Base-by-base conservation (phyloP, 2,797 vertebrate species). In the Acrossocheilus fasciatus region DNA sequence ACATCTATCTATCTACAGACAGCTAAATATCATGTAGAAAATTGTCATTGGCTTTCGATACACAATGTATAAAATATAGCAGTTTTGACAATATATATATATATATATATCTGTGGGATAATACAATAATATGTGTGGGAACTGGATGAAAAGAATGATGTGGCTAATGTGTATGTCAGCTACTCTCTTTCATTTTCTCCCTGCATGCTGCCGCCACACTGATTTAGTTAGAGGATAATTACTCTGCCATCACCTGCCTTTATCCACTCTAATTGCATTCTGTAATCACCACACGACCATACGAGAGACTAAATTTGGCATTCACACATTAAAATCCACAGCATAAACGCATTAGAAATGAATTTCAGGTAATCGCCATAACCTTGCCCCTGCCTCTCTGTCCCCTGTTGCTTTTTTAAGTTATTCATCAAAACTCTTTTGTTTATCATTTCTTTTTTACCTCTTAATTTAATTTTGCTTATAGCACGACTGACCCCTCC, bases 211-310 rank as follows among this genome's bases (percentile, higher is more conserved):
- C 68, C 36, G 81, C 43, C 54, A 80, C 70, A 57, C 84, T 89
- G 85, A 91, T 88, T 89, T 83, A 86, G 85, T 89, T 88, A 80
- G 75, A 72, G 69, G 26, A 82, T 89, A 87, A 91, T 91, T 88
- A 90, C 84, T 87, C 74, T 36, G 59, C 45, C n/a, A 30, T 69
- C 73, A 70, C 83, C 72, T 79, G 70, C 85, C 86, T 89, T 91
- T 76, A 82, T 87, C 87, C 83, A 52, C 45, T 75, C 54, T 88
- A 91, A 90, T 86, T 86, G 76, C 86, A 88, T 88, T 91, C 87
- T 86, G 82, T 89, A 91, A 89, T 89, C 86, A 84, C 87, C 70
- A 81, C 73, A 87, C 70, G 66, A 57, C 83, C 80, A 86, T 82
- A 89, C 62, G 73, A 81, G 75, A 68, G 26, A 84, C 90, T 88